These are phyloP conservation scores for Coranthus polyacanthus DNA, from an alignment of 2,797 vertebrate species.

Conservation along the genomic window DNA sequence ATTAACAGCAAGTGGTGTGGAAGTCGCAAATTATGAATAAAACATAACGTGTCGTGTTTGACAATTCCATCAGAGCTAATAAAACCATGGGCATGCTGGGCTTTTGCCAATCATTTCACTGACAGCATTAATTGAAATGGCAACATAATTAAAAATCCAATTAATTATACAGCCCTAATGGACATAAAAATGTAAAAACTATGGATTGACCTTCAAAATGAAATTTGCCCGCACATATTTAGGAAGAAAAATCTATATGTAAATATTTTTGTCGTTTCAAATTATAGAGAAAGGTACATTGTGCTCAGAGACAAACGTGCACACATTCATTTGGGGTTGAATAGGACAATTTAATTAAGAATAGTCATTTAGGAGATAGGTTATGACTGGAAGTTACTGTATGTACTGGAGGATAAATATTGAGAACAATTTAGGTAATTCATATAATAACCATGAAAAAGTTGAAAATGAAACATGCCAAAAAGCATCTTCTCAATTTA, in stretches of 20 bases:
- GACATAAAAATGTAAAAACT: slow-evolving; percentile 71
- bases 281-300: slow-evolving; percentile 51
- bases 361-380: slow-evolving; percentile 37
- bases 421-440: slow-evolving; percentile 5
- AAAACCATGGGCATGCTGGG: slow-evolving; percentile 69
- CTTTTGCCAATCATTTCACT: slow-evolving; percentile 75
- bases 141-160: slow-evolving; percentile 85
- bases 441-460: background rate
- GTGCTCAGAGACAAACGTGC: slow-evolving; percentile 54
- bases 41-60: slow-evolving; percentile 73
- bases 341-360: slow-evolving; percentile 63
- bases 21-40: slow-evolving; percentile 71
- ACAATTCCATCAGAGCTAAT: slow-evolving; percentile 82
- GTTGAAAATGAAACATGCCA: background rate
- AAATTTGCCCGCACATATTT: slow-evolving; percentile 47
- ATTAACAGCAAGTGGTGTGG: slow-evolving; percentile 46
- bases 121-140: slow-evolving; percentile 83
- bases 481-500: background rate
- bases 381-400: slow-evolving; percentile 26
- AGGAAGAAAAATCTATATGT: slow-evolving; percentile 24
- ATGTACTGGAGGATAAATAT: slow-evolving; percentile 3
- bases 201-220: slow-evolving; percentile 79
- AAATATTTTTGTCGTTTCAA: slow-evolving; percentile 49
- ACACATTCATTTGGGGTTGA: slow-evolving; percentile 55
- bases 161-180: slow-evolving; percentile 80